A percentile compares a stretch with the other conserved stretches of the same genome.
phyloP scores from a whole-genome alignment of 2,113 vertebrate species.

The Phainopepla nitens region DNA sequence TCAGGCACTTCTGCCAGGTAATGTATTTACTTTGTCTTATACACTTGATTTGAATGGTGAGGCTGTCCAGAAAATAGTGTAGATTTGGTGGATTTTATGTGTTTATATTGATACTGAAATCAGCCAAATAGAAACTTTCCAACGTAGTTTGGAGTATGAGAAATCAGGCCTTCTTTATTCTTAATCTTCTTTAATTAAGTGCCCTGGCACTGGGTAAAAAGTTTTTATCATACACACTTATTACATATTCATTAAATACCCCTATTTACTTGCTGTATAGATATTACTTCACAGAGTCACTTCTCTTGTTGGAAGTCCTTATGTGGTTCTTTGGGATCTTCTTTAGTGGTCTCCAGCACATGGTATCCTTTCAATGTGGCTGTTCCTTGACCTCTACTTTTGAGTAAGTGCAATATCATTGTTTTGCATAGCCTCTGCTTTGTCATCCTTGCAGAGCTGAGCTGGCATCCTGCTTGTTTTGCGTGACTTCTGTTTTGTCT shows the following conservation, averaged over 20 bases:
- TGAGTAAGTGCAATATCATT: rapidly evolving
- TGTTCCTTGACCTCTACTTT: background rate
- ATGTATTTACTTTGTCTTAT: background rate
- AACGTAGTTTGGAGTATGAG: background rate
- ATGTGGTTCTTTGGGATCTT: background rate
- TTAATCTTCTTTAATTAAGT: background rate
- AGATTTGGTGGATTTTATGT: background rate
- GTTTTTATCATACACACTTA: background rate
- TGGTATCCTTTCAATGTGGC: background rate
- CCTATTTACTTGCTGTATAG: background rate
- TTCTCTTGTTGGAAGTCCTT: background rate
- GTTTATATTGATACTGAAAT: background rate
- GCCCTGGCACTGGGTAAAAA: background rate
- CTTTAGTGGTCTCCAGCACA: background rate
- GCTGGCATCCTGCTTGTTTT: background rate
- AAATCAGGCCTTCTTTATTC: background rate
- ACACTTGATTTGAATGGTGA: background rate
- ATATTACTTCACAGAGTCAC: background rate
- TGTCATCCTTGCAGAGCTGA: background rate
- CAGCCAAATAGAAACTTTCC: background rate
- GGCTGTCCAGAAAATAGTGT: background rate
- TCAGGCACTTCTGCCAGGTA: background rate
- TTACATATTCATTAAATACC: background rate
- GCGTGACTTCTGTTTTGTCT: background rate
- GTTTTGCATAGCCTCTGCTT: background rate